Evolutionary conservation across 2,113 vertebrate genomes (phyloP), one percentile per base, ranked within the genome.

Genomic region (Leucopsar rothschildi): DNA sequence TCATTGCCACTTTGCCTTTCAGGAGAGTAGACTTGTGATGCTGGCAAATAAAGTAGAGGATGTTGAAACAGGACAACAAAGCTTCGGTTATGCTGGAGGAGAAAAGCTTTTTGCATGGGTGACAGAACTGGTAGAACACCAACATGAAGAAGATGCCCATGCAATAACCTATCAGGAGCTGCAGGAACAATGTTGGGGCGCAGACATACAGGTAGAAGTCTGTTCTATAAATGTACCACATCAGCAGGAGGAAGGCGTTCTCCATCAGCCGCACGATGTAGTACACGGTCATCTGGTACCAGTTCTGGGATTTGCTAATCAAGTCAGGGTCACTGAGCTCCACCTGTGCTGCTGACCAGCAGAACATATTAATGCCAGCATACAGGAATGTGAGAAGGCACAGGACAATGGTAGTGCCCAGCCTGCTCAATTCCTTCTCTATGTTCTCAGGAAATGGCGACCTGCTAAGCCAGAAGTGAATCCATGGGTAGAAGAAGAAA

Each of bases 291-390:
- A 99, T 97, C 75, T 96, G 96, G 95, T 98, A 98, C 99, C 99
- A 99, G 87, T 99, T 99, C 66, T 99, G 99, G 35, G 98, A 98
- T 93, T 99, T 99, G 91, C 98, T 99, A 72, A 99, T 99, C 96
- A 99, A 97, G 95, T 99, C 99, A 0, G 99, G 98, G 97, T 98
- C 98, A 20, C 94, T 98, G 76, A 99, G 98, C 91, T 99, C 98
- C 82, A 99, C 98, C 90, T 99, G 99, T 59, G 98, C 99, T 1
- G 99, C 99, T 0, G 99, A 99, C 99, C 99, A 99, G 98, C 99
- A 99, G 98, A 99, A 99, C 98, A 99, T 99, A 95, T 99, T 99
- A 97, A 99, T 99, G 76, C 99, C 99, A 0, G 99, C 98, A 15
- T 99, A 99, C 44, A 99, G 98, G 75, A 99, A 99, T 9, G 99